A percentile compares a stretch with the other conserved stretches of the same genome.
These are phyloP conservation scores for Nineta flava DNA, from an alignment of 2,888 invertebrate species.

Conservation along the genomic window DNA sequence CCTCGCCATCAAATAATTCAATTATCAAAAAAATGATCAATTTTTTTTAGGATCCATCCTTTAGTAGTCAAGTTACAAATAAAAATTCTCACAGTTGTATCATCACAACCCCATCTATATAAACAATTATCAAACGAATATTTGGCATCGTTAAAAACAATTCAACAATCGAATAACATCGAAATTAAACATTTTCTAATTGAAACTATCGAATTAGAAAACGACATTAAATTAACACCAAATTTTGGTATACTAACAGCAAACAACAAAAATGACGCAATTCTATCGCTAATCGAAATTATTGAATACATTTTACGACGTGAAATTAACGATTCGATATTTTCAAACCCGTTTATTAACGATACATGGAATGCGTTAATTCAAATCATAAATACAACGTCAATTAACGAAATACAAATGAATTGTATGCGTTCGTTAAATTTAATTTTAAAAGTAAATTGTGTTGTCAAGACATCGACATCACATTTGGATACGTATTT, in stretches of 20 bases:
- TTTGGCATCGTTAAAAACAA: slow-evolving; percentile 18
- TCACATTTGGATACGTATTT: no score
- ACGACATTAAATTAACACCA: neutral
- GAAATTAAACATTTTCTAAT: slow-evolving; percentile 3
- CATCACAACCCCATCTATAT: slow-evolving; percentile 34
- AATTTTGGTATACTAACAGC: neutral
- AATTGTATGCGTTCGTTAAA: no score
- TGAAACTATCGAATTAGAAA: neutral
- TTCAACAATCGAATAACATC: slow-evolving; percentile 17
- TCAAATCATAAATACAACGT: neutral
- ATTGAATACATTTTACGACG: neutral
- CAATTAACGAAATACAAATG: no score
- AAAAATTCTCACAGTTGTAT: slow-evolving; percentile 35
- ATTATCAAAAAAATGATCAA: slow-evolving; percentile 8
- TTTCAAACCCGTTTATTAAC: neutral
- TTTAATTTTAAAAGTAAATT: no score
- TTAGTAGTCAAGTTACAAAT: slow-evolving; percentile 37
- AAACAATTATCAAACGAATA: slow-evolving; percentile 33
- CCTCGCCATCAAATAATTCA: no score
- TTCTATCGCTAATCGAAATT: neutral
- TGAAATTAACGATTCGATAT: neutral
- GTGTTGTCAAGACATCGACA: no score
- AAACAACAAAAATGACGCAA: neutral
- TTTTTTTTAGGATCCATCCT: slow-evolving; percentile 31
- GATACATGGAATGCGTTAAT: neutral